A percentile compares a stretch with the other conserved stretches of the same genome.
Conservation (phyloP, 1,140 invertebrate genomes). For the Acarapis woodi region DNA sequence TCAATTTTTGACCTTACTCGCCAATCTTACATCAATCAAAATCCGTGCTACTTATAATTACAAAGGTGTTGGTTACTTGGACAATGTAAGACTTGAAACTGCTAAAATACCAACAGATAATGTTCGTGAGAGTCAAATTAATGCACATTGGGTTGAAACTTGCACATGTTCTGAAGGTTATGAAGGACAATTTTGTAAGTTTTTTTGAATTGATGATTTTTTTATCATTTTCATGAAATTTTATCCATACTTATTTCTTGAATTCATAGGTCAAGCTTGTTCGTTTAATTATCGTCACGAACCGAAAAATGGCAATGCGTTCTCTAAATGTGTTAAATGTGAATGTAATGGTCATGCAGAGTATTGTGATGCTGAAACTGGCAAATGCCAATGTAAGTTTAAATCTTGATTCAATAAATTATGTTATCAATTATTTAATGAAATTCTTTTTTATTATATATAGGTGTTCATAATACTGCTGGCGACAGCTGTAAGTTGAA, state of each 20-base stretch:
- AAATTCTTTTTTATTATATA: too few species aligned
- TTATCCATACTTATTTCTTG: too few species aligned
- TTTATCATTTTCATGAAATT: too few species aligned
- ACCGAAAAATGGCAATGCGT: conserved; percentile 59
- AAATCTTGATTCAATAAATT: conserved; percentile 2
- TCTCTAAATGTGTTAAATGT: conserved; percentile 72
- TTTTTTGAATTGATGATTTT: too few species aligned
- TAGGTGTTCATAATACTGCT: conserved; percentile 82
- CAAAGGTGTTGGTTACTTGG: conserved; percentile 49
- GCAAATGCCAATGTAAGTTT: conserved; percentile 18
- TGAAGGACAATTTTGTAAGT: conserved; percentile 69
- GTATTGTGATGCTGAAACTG: conserved; percentile 76
- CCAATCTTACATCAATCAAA: conserved; percentile 74
- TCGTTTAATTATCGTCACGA: conserved; percentile 69
- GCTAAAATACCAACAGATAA: too few species aligned
- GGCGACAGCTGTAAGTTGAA: conserved; percentile 87
- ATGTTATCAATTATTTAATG: conserved; percentile 2
- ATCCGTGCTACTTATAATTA: conserved; percentile 66
- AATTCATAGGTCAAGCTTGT: too few species aligned
- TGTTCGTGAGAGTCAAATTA: conserved; percentile 28
- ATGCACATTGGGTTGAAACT: conserved; percentile 71
- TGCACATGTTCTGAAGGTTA: conserved; percentile 78
- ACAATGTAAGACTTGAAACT: conserved; percentile 56
- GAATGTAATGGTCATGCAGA: conserved; percentile 85
- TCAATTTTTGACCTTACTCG: conserved; percentile 64